Evolutionary conservation across 1,140 invertebrate genomes (phyloP).

Genomic region (Hylaeus volcanicus): DNA sequence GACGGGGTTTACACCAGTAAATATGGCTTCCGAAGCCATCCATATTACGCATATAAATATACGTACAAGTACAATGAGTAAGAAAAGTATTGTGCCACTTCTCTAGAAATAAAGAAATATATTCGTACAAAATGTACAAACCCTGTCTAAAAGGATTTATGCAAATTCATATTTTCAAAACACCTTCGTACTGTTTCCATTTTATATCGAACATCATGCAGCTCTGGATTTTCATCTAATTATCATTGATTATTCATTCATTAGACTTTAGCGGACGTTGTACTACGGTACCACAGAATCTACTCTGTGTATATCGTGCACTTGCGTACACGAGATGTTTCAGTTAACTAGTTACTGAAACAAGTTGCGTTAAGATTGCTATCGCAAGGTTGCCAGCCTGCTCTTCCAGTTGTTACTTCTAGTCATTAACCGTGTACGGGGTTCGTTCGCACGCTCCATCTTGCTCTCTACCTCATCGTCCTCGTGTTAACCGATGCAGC

Average conservation of each 20-base stretch:
- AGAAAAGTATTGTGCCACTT: constrained; percentile 38
- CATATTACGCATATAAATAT: constrained; percentile 13
- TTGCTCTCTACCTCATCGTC: constrained; percentile 35
- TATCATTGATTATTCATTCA: no score
- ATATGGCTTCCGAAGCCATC: constrained; percentile 70
- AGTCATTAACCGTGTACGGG: constrained; percentile 49
- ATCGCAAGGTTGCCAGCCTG: constrained; percentile 61
- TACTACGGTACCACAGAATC: no score
- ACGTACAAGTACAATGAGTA: not conserved
- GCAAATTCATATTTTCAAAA: no score
- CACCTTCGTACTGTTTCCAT: no score
- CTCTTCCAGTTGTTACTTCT: constrained; percentile 65
- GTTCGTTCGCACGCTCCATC: not conserved
- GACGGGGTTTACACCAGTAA: not conserved
- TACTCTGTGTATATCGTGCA: constrained; percentile 14
- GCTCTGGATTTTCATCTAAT: no score
- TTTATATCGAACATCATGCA: no score
- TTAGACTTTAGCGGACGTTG: no score
- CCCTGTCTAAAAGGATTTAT: no score
- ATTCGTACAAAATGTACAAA: no score
- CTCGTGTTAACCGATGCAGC: constrained; percentile 20
- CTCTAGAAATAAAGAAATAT: constrained; percentile 39
- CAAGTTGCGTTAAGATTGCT: constrained; percentile 62
- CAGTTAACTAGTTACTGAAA: constrained; percentile 64
- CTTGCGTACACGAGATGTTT: constrained; percentile 58